Evolutionary conservation across 2,113 vertebrate species (phyloP).

Genomic region (Cisticola juncidis): DNA sequence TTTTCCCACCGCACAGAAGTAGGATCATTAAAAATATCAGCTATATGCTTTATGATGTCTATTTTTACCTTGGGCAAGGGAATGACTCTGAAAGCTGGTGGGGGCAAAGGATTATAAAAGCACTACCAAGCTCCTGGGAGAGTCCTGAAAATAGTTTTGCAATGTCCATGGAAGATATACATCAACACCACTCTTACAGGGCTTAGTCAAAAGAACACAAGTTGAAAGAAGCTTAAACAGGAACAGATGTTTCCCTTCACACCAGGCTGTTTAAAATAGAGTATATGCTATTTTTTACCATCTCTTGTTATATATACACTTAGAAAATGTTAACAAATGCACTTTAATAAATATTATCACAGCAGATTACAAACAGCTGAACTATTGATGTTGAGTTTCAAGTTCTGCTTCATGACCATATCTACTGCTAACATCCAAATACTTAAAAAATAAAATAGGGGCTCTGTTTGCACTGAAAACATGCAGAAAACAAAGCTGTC

Average conservation of each 20-base stretch:
- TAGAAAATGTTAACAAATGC: constrained; percentile 62
- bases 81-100: constrained; percentile 31
- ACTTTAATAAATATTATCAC: constrained; percentile 57
- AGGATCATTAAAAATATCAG: constrained; percentile 7
- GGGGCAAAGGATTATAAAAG: constrained; percentile 61
- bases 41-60: not conserved
- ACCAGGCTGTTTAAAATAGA: constrained; percentile 64
- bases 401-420: constrained; percentile 22
- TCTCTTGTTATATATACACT: constrained; percentile 62
- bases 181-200: constrained; percentile 59
- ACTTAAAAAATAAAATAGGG: constrained; percentile 1
- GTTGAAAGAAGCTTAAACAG: constrained; percentile 64
- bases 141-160: constrained; percentile 61
- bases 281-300: constrained; percentile 40
- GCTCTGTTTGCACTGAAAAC: constrained; percentile 40
- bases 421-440: constrained; percentile 29
- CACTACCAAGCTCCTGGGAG: constrained; percentile 50
- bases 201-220: constrained; percentile 56
- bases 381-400: constrained; percentile 17
- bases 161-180: constrained; percentile 46
- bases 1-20: constrained; percentile 7
- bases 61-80: constrained; percentile 43
- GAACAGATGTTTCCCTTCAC: constrained; percentile 76
- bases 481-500: constrained; percentile 44
- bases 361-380: constrained; percentile 27